These are phyloP conservation scores for Indri indri DNA, from an alignment of 2,113 vertebrate genomes.

Conservation along the genomic window DNA sequence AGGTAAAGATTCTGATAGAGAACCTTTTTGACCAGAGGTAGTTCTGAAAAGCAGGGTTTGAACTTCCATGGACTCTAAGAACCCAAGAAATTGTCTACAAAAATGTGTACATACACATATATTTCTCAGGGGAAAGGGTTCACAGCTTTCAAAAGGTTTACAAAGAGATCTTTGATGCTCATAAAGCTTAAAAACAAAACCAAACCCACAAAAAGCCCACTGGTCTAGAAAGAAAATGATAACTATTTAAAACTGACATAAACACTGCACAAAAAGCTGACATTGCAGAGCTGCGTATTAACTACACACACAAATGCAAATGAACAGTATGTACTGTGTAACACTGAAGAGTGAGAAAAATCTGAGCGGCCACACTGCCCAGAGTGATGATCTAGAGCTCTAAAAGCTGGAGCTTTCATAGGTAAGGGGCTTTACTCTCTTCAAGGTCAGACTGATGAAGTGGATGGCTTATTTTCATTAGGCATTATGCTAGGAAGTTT, in stretches of 20 bases:
- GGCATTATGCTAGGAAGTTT: neutral
- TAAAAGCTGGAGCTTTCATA: neutral
- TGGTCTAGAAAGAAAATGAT: neutral
- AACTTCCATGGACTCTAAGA: neutral
- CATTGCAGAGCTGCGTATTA: neutral
- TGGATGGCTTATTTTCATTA: neutral
- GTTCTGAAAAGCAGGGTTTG: neutral
- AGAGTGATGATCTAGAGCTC: neutral
- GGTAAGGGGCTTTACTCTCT: neutral
- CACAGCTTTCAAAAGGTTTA: neutral
- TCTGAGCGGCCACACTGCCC: neutral
- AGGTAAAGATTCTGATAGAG: neutral
- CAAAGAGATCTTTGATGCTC: neutral
- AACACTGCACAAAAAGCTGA: neutral
- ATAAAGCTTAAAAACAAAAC: neutral
- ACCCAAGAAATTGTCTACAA: neutral
- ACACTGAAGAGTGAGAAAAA: neutral
- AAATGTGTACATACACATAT: neutral
- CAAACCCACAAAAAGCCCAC: neutral
- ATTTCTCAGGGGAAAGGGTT: neutral
- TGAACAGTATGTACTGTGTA: neutral
- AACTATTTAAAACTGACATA: neutral
- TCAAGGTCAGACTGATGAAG: neutral
- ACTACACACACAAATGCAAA: neutral
- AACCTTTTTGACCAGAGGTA: neutral